Evolutionary conservation across 2,113 vertebrate genomes (phyloP).

Genomic region (Xyrauchen texanus): DNA sequence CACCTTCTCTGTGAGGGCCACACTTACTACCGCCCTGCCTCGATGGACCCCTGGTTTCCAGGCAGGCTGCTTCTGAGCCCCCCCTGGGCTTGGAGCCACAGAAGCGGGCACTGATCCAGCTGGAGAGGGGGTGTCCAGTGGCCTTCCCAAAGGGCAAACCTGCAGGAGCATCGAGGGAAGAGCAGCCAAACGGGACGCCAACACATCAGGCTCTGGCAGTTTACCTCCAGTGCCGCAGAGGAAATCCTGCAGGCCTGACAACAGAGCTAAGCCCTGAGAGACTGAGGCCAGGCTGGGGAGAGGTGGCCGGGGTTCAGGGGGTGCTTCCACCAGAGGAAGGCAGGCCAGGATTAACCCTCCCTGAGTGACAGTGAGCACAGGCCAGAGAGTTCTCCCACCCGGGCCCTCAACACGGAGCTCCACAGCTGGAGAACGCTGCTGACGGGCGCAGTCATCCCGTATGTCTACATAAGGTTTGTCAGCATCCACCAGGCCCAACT

Average conservation of each 20-base stretch:
- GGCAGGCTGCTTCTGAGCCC: conserved; percentile 82
- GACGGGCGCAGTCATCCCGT: conserved; percentile 81
- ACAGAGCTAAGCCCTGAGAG: conserved; percentile 83
- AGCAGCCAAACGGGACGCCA: conserved; percentile 75
- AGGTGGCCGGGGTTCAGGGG: conserved; percentile 77
- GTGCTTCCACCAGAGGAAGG: conserved; percentile 84
- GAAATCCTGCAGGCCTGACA: conserved; percentile 82
- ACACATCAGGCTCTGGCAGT: conserved; percentile 73
- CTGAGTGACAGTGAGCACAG: conserved; percentile 80
- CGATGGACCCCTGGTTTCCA: conserved; percentile 85
- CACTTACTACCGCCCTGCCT: conserved; percentile 84
- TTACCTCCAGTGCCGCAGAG: conserved; percentile 70
- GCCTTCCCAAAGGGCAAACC: conserved; percentile 87
- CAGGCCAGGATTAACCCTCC: conserved; percentile 80
- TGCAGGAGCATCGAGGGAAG: conserved; percentile 82
- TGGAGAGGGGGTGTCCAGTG: conserved; percentile 80
- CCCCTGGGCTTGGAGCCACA: conserved; percentile 59
- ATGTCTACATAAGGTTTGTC: conserved; percentile 77
- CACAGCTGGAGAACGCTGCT: conserved; percentile 75
- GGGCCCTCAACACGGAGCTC: conserved; percentile 69
- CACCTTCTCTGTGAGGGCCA: conserved; percentile 85
- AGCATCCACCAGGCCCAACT: conserved; percentile 77
- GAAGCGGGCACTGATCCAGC: conserved; percentile 53
- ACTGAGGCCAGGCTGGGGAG: conserved; percentile 81
- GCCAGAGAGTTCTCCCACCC: conserved; percentile 81